phyloP scores from a whole-genome alignment of 2,797 vertebrate genomes.

The Channa striata region DNA sequence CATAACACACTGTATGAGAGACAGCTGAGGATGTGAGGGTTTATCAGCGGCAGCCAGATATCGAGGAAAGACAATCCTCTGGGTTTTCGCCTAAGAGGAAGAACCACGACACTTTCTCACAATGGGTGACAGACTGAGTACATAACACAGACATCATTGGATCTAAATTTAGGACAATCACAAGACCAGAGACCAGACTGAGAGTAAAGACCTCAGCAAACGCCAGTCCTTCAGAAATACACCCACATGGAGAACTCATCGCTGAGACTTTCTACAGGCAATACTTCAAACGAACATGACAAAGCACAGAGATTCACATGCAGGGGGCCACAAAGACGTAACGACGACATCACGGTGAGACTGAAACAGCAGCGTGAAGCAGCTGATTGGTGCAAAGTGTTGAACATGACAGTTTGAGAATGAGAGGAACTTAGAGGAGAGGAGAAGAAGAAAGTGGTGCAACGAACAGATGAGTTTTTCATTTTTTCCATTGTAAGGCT shows the following conservation, averaged over 20 bases:
- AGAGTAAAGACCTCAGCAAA: constrained; percentile 11
- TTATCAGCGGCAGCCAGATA: constrained; percentile 60
- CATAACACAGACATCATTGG: constrained; percentile 37
- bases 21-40: constrained; percentile 55
- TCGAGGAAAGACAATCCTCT: constrained; percentile 14
- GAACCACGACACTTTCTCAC: constrained; percentile 40
- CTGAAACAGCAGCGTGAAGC: no score
- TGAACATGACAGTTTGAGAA: no score
- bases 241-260: background rate
- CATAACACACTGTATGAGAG: constrained; percentile 15
- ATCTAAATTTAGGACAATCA: constrained; percentile 64
- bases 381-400: no score
- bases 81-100: constrained; percentile 52
- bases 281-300: no score
- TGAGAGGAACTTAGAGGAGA: no score
- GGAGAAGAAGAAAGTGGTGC: no score
- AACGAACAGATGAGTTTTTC: no score
- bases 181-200: constrained; percentile 28
- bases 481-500: no score
- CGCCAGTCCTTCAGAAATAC: background rate
- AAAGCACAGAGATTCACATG: no score
- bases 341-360: no score
- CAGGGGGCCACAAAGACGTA: no score
- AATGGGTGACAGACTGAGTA: constrained; percentile 39
- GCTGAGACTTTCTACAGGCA: no score